These are phyloP conservation scores for Eupelmus urozonus DNA, from an alignment of 2,888 invertebrate species.

Conservation along the genomic window DNA sequence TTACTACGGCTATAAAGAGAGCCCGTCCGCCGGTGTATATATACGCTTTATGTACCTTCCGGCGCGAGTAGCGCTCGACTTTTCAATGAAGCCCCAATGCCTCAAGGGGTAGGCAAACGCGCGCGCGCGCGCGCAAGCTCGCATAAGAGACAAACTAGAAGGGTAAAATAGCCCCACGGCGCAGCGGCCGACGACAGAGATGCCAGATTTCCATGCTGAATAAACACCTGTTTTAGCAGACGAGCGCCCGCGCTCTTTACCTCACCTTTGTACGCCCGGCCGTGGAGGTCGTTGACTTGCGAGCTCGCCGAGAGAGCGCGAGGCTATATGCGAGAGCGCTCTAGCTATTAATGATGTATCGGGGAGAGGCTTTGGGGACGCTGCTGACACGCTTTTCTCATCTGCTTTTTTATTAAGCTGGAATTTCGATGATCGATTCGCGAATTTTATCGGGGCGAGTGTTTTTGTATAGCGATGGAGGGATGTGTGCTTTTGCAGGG, in stretches of 20 bases:
- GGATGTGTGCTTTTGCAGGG: too few relatives aligned
- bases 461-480: not conserved
- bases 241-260: not conserved
- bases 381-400: slow-evolving; percentile 47
- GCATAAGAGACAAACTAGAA: not conserved
- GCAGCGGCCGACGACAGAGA: not conserved
- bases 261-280: slow-evolving; percentile 11
- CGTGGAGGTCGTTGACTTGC: slow-evolving; percentile 41
- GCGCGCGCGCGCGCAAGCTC: too few relatives aligned
- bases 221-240: slow-evolving; percentile 54
- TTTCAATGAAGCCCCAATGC: slow-evolving; percentile 43
- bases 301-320: not conserved
- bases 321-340: too few relatives aligned
- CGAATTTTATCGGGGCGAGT: slow-evolving; percentile 9
- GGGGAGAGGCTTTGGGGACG: not conserved
- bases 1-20: slow-evolving; percentile 15
- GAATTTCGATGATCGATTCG: slow-evolving; percentile 4
- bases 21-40: not conserved
- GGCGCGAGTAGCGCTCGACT: not conserved
- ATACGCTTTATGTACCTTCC: slow-evolving; percentile 17
- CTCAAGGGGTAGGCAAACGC: not conserved
- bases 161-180: not conserved
- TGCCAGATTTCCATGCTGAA: slow-evolving; percentile 41
- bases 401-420: not conserved
- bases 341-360: slow-evolving; percentile 34